phyloP scores from a whole-genome alignment of 2,113 vertebrate genomes.

The Rhinichthys klamathensis region DNA sequence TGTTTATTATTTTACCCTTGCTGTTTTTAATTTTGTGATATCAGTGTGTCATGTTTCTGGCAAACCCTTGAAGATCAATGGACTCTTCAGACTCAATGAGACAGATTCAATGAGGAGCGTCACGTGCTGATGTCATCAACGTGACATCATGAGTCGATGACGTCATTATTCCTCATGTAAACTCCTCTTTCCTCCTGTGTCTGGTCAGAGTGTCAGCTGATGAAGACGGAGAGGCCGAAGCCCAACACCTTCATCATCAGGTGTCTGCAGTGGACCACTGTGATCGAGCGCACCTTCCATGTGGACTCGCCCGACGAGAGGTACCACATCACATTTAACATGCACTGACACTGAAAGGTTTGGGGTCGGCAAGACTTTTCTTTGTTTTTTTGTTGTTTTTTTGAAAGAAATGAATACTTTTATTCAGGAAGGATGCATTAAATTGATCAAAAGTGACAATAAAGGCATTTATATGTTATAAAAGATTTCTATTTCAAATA shows the following conservation, averaged over 20 bases:
- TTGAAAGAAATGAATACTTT: too few species aligned
- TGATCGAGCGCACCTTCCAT: constrained; percentile 95
- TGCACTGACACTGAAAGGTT: neutral
- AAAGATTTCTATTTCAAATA: too few species aligned
- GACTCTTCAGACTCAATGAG: constrained; percentile 22
- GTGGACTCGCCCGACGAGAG: constrained; percentile 94
- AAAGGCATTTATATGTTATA: too few species aligned
- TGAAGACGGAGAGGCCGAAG: constrained; percentile 97
- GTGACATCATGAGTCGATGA: neutral
- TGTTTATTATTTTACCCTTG: neutral
- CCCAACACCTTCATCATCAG: constrained; percentile 98
- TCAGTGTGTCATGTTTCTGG: neutral
- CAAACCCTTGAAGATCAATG: neutral
- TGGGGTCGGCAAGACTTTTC: too few species aligned
- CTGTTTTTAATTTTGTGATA: neutral
- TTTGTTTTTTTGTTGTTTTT: too few species aligned
- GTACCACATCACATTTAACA: constrained; percentile 63
- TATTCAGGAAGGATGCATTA: too few species aligned
- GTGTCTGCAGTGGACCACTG: constrained; percentile 97
- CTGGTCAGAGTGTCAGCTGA: constrained; percentile 84
- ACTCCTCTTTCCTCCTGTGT: neutral
- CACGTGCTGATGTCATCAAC: constrained; percentile 2
- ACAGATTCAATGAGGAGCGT: neutral
- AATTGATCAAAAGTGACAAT: too few species aligned
- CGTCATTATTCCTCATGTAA: neutral